A percentile compares a stretch with the other conserved stretches of the same genome.
Evolutionary conservation across 2,797 vertebrate species (phyloP).

Genomic region (Tinamus major): DNA sequence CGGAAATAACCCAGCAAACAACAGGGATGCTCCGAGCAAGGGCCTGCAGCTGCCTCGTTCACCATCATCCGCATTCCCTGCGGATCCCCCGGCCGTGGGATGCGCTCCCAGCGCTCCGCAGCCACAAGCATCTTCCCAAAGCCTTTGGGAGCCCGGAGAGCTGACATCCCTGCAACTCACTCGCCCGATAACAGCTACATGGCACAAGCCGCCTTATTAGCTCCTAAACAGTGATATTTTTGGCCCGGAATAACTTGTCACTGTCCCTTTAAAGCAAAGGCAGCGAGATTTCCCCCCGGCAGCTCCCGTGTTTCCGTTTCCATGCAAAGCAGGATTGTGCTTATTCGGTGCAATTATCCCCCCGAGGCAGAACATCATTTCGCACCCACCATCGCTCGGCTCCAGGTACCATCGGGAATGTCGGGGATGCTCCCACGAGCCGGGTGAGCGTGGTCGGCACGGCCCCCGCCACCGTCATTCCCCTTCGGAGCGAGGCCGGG

Average conservation of each 20-base stretch:
- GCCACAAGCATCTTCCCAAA: neutral
- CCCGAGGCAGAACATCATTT: neutral
- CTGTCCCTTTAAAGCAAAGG: neutral
- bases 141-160: rapidly evolving
- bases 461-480: neutral
- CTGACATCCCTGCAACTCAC: neutral
- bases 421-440: neutral
- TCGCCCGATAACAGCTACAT: rapidly evolving
- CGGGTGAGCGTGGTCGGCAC: neutral
- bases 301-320: neutral
- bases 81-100: rapidly evolving
- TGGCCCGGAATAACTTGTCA: neutral
- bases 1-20: neutral
- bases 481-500: neutral
- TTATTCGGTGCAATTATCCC: neutral
- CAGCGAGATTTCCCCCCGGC: neutral
- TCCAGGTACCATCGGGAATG: neutral
- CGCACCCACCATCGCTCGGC: rapidly evolving
- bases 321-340: rapidly evolving
- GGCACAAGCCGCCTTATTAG: neutral
- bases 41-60: no score
- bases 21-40: neutral
- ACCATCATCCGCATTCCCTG: neutral
- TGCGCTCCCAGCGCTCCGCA: neutral
- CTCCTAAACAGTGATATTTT: neutral